Percentiles rank a stretch among this genome's conserved stretches.
phyloP scores from a whole-genome alignment of 2,888 invertebrate species.

The Tupiocoris notatus region DNA sequence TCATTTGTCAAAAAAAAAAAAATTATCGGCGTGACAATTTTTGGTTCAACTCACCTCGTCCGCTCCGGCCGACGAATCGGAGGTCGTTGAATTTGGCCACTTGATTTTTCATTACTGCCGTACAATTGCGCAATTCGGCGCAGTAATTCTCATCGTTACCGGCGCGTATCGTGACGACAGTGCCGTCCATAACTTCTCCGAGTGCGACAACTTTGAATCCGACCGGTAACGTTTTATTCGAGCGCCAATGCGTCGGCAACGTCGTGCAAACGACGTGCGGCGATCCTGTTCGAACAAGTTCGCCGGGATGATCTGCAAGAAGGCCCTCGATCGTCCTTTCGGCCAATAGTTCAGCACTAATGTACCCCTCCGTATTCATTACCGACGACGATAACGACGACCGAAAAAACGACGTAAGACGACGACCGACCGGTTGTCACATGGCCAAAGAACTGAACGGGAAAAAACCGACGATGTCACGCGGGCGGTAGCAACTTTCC shows the following conservation, averaged over 20 bases:
- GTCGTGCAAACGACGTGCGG: slow-evolving; percentile 87
- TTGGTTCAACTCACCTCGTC: slow-evolving; percentile 91
- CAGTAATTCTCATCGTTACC: slow-evolving; percentile 98
- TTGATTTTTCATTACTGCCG: slow-evolving; percentile 94
- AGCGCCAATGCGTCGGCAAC: slow-evolving; percentile 93
- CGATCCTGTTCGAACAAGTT: slow-evolving; percentile 90
- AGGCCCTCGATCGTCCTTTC: slow-evolving; percentile 81
- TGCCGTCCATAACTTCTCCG: slow-evolving; percentile 91
- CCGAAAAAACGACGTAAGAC: neutral
- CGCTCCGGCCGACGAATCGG: slow-evolving; percentile 94
- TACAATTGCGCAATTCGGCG: slow-evolving; percentile 88
- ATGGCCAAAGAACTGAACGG: slow-evolving; percentile 49
- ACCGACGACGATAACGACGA: slow-evolving; percentile 11
- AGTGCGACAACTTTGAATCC: slow-evolving; percentile 93
- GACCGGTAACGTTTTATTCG: slow-evolving; percentile 92
- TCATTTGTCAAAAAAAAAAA: no score
- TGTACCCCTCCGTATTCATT: slow-evolving; percentile 49
- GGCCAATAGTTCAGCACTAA: slow-evolving; percentile 79
- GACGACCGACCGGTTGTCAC: slow-evolving; percentile 42
- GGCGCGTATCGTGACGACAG: slow-evolving; percentile 86
- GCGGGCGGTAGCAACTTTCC: slow-evolving; percentile 16
- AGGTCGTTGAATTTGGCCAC: slow-evolving; percentile 97
- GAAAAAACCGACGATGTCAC: slow-evolving; percentile 45
- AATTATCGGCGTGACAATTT: no score
- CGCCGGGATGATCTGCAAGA: slow-evolving; percentile 87